Base-by-base conservation (phyloP, 2,797 vertebrate genomes). In the Hoplostethus atlanticus region DNA sequence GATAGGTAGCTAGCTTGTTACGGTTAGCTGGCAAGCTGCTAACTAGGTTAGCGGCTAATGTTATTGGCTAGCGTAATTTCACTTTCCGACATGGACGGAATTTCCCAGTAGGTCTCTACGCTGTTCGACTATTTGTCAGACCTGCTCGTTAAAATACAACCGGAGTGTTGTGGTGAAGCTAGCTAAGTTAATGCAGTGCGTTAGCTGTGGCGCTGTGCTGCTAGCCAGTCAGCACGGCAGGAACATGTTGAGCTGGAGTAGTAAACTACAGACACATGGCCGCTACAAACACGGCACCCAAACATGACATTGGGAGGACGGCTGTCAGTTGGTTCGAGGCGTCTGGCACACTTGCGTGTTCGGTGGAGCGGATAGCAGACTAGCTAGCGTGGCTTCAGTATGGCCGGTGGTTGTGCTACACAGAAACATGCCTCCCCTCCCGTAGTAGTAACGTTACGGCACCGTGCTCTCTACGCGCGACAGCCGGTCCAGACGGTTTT, bases 241-340 rank as follows among this genome's bases (percentile, higher is more conserved):
- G 67, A 59, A 67, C 79, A 69, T 77, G 85, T 81, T 56, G 54
- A 53, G 75, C 60, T 17, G 8, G 53, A 7, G 55, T 65, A 68
- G 71, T 74, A 53, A 76, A 87, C 63, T 71, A 61, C 59, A 72
- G 79, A 47, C 83, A 87, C 87, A 87, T 89, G 87, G 72, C 67
- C 66, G 80, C 76, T 68, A 84, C 79, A 81, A 72, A 81, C 83
- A 72, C 78, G 5, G 65, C 60, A 36, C 36, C 1, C 72, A 46
- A 55, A 64, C 72, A 68, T 52, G 71, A 69, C 77, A 12, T 28
- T 52, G 38, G 42, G 21, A 21, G 54, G 31, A 1, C 56, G 12
- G 73, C 73, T 16, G 77, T 3, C 54, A 48, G 31, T 6, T 34
- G 2, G 3, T 34, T 34, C 6, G 6, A 34, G 6, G 31, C 31